Base-by-base conservation (phyloP, 1,140 invertebrate species). In the Vanessa tameamea region DNA sequence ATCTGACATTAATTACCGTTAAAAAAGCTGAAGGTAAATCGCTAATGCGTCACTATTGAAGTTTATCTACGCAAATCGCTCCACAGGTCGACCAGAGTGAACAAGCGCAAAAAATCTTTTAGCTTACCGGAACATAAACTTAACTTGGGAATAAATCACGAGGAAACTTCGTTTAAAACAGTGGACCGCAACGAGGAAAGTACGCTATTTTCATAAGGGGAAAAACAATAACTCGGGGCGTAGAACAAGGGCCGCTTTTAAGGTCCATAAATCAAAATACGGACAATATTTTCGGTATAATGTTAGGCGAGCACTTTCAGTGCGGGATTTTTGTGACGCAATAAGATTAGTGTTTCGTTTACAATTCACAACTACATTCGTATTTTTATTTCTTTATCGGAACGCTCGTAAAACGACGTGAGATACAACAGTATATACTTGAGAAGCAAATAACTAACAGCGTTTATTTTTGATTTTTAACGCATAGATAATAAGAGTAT, bases 231-330 rank as follows among this genome's bases (percentile, higher is more conserved):
- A 91, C 82, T 87, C 71, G 81, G 84, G 82, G 87, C 84, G 81
- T 76, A 76, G 83, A 82, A 78, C 87, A 84, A 89, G 87, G 87
- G 83, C 82, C 85, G 87, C 80, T 85, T 92, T 90, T 89, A 89
- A 87, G 86, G 83, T 77, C 82, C 87, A 91, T 92, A 92, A 92
- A 92, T 92, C 90, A 92, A 86, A 89, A 86, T 83, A 87, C 82
- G 84, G 82, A 82, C 84, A 85, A 92, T 92, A 91, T 91, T 92
- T 88, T 89, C 85, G 74, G 85, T 76, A 84, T 78, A 86, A 78
- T 82, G 82, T 77, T 69, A 81, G 79, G 78, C 81, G 80, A 81
- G 82, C 85, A 87, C 85, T 87, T 87, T 88, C 83, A 76, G 80
- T 79, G 64, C 75, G 80, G 82, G 83, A 86, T 89, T 91, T 90